These are phyloP conservation scores for Ceratina calcarata DNA, from an alignment of 1,140 invertebrate species.

Conservation along the genomic window DNA sequence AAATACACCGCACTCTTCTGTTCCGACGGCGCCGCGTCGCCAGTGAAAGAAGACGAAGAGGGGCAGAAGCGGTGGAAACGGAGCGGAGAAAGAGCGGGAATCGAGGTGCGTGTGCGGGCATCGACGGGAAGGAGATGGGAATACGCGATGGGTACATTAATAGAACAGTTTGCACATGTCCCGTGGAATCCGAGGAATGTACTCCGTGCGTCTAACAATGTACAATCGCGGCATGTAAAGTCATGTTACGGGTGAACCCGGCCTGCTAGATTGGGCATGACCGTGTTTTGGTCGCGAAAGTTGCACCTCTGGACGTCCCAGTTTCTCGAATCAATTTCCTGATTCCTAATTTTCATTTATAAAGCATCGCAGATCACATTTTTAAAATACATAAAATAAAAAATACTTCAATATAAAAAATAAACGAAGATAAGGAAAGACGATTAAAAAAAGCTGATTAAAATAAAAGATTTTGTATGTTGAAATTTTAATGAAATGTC, in stretches of 20 bases:
- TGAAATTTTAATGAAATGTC: no score
- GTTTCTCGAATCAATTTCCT: no score
- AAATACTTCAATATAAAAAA: no score
- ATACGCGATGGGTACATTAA: conserved; percentile 65
- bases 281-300: conserved; percentile 21
- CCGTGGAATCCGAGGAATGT: conserved; percentile 61
- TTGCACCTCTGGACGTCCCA: neutral
- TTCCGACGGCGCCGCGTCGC: neutral
- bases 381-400: no score
- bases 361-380: no score
- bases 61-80: conserved; percentile 23
- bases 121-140: conserved; percentile 25
- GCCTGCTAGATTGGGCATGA: neutral
- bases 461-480: no score
- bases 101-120: neutral
- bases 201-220: conserved; percentile 61
- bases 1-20: conserved; percentile 49
- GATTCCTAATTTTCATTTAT: no score
- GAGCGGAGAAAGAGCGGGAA: conserved; percentile 37
- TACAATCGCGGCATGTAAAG: conserved; percentile 36
- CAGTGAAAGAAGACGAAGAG: conserved; percentile 10
- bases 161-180: conserved; percentile 69
- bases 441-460: no score
- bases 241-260: conserved; percentile 24
- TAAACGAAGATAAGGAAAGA: no score